Evolutionary conservation across 2,888 invertebrate genomes (phyloP), one percentile per base, ranked within the genome.

Genomic region (Prosopocoilus inquinatus): DNA sequence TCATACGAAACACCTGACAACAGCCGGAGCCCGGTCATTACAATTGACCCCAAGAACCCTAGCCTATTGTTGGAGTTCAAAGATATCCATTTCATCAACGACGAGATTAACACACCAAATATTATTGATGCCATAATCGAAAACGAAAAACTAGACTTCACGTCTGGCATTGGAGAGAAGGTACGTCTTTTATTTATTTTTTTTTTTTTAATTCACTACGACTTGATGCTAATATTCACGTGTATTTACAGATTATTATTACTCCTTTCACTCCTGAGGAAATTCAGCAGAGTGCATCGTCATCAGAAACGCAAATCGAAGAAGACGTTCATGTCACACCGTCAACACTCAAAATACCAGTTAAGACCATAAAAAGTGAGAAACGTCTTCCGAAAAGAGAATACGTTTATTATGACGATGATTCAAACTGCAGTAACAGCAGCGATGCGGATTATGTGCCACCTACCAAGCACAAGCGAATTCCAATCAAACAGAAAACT

Each of bases 31-130:
- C 11, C 39, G 32, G 47, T 39, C 33, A 46, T 9, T 47, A 32
- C 13, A n/a, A 1, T 15, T 13, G 5, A 34, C n/a, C 9, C 34
- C 12, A 47, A 45, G 35, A 36, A 43, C 47, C 15, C 41, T 33
- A 38, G 28, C 13, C 44, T 44, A 41, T 34, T 35, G n/a, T 39
- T 53, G 41, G 38, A 47, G 9, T 20, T 53, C 34, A 47, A 47
- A 11, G 38, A 32, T 9, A 36, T 15, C 9, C 41, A 32, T 1
- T 28, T 47, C 32, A 53, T 28, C 13, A 48, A 50, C 16, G 53
- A 65, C 46, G 46, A 61, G 5, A 60, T 75, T 13, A 72, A 70
- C 59, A 80, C 80, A 28, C 79, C 80, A 5, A 78, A 78, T 63
- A 75, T 80, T 47, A 74, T 79, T 39, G 76, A 76, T 15, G 71